Base-by-base conservation (phyloP, 37 sponge, comb jelly and placozoan species). In the Lycopodina hypogea region DNA sequence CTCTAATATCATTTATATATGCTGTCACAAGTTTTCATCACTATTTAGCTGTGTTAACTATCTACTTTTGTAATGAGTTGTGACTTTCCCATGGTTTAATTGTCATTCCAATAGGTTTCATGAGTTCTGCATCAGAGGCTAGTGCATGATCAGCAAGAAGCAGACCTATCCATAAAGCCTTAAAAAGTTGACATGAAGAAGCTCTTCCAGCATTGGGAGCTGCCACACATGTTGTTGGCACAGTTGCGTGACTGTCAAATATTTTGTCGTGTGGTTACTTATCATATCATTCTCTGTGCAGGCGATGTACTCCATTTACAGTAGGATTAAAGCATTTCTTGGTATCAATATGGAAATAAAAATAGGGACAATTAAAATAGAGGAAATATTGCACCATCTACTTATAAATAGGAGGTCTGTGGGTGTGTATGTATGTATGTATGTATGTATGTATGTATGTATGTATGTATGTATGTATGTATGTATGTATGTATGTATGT, bases 61-160 rank as follows among this genome's bases (percentile, higher is more conserved):
- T 17, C 28, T 29, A 15, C 29, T 28, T 60, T 60, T 7, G 29
- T 15, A 28, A 77, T 38, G 6, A 37, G 55, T 53, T 59, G 60
- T 56, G 42, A 3, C 36, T 40, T 82, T 74, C 7, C 24, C 53
- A 45, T 1, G 23, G 19, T 23, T 71, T 33, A 3, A 59, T 59
- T 26, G 3, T 59, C 28, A 4, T 45, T 4, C 48, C 50, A 41
- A 0, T 76, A 93, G 94, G 42, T 99, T 99, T 58, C 99, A 99
- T 59, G 99, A 99, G 78, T 99, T 93, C 56, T 99, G 99, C 67
- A 99, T 99, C 40, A 80, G 99, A 50, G 99, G 99, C 6, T 99
- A 96, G 99, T 99, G 99, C 68, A 95, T 99, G 22, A 90, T 99
- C 8, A 96, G 99, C 28, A 99, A 99, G 89, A 99, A 99, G 72